Evolutionary conservation across 1,140 invertebrate genomes (phyloP).

Genomic region (Lamellibrachia luymesi): DNA sequence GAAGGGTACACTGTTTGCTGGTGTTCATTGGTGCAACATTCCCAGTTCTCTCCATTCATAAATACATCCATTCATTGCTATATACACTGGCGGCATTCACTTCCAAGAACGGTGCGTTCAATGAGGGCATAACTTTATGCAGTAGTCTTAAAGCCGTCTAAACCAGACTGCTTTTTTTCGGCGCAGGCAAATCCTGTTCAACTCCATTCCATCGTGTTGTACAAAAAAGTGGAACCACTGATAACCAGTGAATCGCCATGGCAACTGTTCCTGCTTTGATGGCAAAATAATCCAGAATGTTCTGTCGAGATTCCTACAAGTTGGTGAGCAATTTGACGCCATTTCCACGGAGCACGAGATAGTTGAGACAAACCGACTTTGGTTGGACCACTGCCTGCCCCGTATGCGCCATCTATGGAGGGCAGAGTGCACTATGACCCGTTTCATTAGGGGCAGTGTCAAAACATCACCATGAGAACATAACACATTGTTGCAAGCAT

Average conservation of each 20-base stretch:
- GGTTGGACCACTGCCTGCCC: not conserved
- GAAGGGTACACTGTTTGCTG: not conserved
- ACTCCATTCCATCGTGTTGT: not conserved
- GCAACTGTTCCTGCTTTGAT: not conserved
- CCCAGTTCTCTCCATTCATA: not conserved
- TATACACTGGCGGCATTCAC: not conserved
- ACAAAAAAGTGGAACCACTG: not conserved
- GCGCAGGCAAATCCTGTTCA: not conserved
- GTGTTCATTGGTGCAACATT: not conserved
- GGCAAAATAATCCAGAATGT: not conserved
- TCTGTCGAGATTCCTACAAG: not conserved
- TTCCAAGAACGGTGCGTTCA: not conserved
- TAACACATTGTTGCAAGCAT: not conserved
- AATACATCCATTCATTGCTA: not conserved
- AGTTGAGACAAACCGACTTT: not conserved
- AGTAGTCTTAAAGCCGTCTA: not conserved
- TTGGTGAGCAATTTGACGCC: not conserved
- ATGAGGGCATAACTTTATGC: not conserved
- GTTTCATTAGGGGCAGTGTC: not conserved
- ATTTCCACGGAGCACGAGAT: not conserved
- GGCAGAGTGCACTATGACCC: not conserved
- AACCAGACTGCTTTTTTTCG: not conserved
- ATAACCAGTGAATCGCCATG: not conserved
- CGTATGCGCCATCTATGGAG: not conserved
- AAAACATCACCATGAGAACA: not conserved